These are phyloP conservation scores for Pavo muticus DNA, from an alignment of 2,113 vertebrate species.

Conservation along the genomic window DNA sequence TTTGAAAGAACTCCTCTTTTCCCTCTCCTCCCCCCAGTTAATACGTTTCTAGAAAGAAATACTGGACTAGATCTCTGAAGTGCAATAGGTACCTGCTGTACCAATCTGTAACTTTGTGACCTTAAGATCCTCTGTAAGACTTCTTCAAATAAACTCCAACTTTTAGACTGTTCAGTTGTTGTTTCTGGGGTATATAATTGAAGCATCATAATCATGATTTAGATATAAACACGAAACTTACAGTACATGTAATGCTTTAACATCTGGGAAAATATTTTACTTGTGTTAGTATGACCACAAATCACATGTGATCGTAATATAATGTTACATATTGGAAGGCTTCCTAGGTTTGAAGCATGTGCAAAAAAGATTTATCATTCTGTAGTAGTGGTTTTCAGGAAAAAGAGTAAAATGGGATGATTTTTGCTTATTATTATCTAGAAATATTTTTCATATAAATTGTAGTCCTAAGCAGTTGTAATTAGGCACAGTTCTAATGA, in stretches of 20 bases:
- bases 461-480: background rate
- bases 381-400: background rate
- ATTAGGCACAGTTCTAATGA: background rate
- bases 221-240: background rate
- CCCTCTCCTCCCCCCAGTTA: background rate
- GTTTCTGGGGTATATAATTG: background rate
- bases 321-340: background rate
- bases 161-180: background rate
- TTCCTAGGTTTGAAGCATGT: background rate
- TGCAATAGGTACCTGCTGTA: background rate
- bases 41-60: background rate
- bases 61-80: background rate
- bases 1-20: background rate
- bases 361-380: background rate
- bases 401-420: background rate
- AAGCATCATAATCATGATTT: background rate
- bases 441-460: background rate
- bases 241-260: background rate
- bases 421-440: background rate
- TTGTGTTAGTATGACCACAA: background rate
- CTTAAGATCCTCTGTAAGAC: background rate
- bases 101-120: background rate
- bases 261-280: constrained; percentile 30
- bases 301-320: background rate
- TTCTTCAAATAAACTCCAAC: constrained; percentile 3